Base-by-base conservation (phyloP, 2,113 vertebrate genomes). In the Sinocyclocheilus anshuiensis region DNA sequence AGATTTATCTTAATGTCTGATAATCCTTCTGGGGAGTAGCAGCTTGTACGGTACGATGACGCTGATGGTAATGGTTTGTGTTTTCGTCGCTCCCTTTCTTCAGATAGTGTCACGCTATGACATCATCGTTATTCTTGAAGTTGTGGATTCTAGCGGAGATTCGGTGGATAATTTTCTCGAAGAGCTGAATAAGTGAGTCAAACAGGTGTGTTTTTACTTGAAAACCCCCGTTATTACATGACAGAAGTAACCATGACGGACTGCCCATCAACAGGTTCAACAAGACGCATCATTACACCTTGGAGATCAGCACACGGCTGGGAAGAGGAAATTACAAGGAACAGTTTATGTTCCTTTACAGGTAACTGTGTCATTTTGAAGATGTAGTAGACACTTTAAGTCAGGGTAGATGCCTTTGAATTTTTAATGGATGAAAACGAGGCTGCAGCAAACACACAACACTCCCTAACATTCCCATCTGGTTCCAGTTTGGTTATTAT, bases 261-360 rank as follows among this genome's bases (percentile, higher is more conserved):
- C 18, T 8, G 5, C 7, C 33, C 69, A 26, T 71, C 36, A 26
- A 57, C 76, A 95, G 94, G 33, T 11, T 26, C 12, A 91, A 74
- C 77, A 4, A 12, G 24, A 12, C 55, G 4, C 88, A 90, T 42
- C 92, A 89, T 78, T 96, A 95, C 91, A 92, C 85, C 0, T 82
- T 92, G 85, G 74, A 89, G 84, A 87, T 95, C 90, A 96, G 95
- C 92, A 36, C n/a, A 4, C 93, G 92, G 18, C 81, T 91, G 88
- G 95, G 95, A 5, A 91, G 95, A 0, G 90, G 86, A 0, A 48
- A 1, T 11, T 96, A 96, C 89, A 96, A 96, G 88, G 95, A 96
- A 89, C 95, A 95, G 90, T 96, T 93, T 78, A 88, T 96, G 90
- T 96, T 95, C 88, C 87, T 95, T 57, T 96, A 94, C 92, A 94